Evolutionary conservation across 2,113 vertebrate species (phyloP).

Genomic region (Misgurnus mizolepis): DNA sequence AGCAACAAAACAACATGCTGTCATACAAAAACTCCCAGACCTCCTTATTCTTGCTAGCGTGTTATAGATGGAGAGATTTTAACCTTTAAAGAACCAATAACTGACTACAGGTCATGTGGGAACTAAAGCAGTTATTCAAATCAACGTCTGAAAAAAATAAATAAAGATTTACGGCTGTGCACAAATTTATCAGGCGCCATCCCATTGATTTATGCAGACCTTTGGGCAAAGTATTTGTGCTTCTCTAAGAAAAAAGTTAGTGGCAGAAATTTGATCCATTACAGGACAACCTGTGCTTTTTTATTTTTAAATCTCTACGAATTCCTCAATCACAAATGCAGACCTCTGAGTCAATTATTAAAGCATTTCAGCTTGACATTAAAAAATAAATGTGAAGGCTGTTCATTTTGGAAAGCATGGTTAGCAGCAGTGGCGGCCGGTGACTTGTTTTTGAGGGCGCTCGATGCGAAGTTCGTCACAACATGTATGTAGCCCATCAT

Average conservation of each 20-base stretch:
- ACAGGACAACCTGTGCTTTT: not conserved
- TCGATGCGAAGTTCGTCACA: no score
- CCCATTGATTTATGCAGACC: not conserved
- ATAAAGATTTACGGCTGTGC: not conserved
- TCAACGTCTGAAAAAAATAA: not conserved
- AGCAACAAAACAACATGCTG: not conserved
- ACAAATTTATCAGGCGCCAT: slow-evolving; percentile 20
- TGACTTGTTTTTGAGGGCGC: no score
- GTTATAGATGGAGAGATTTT: not conserved
- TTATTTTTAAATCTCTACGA: no score
- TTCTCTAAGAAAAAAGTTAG: not conserved
- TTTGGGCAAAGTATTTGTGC: not conserved
- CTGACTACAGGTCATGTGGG: not conserved
- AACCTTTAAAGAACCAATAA: slow-evolving; percentile 23
- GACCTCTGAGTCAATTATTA: no score
- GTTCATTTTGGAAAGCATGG: no score
- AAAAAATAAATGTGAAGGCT: no score
- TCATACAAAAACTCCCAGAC: not conserved
- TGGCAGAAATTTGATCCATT: not conserved
- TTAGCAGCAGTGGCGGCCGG: no score
- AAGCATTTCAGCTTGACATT: no score
- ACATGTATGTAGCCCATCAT: no score
- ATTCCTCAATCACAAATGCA: no score
- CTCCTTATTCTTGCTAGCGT: not conserved
- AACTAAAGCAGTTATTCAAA: slow-evolving; percentile 24